Evolutionary conservation across 1,140 invertebrate genomes (phyloP).

Genomic region (Phymorhynchus buccinoides): DNA sequence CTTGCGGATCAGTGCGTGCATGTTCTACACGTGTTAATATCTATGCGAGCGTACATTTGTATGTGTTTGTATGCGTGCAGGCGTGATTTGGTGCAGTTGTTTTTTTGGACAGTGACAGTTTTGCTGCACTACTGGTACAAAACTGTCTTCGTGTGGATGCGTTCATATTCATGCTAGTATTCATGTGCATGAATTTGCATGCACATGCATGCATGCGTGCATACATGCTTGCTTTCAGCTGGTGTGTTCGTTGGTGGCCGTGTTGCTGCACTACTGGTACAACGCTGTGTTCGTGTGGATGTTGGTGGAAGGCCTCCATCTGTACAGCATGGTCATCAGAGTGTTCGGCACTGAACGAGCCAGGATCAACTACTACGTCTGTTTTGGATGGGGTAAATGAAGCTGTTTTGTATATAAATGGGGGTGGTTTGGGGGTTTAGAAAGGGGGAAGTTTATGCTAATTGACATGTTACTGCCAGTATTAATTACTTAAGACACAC

Average conservation of each 20-base stretch:
- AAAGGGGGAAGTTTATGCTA: no score
- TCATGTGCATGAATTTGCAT: no score
- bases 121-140: slow-evolving; percentile 61
- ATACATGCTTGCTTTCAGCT: slow-evolving; percentile 40
- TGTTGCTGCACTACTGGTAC: slow-evolving; percentile 63
- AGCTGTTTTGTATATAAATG: no score
- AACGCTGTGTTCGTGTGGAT: slow-evolving; percentile 64
- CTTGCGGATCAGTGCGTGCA: no score
- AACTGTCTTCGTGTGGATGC: slow-evolving; percentile 62
- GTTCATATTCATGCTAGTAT: not conserved
- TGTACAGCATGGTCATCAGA: slow-evolving; percentile 63
- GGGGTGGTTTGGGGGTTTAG: no score
- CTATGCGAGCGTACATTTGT: not conserved
- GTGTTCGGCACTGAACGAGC: slow-evolving; percentile 61
- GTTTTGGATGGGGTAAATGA: slow-evolving; percentile 64
- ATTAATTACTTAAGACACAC: no score
- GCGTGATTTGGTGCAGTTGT: slow-evolving; percentile 42
- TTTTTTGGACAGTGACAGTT: slow-evolving; percentile 57
- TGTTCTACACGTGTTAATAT: no score
- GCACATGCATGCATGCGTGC: not conserved
- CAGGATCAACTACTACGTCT: slow-evolving; percentile 55
- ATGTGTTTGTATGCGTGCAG: not conserved
- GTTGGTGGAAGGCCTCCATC: slow-evolving; percentile 65
- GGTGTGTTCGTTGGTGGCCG: slow-evolving; percentile 57
- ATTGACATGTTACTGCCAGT: no score